Conservation (phyloP, 2,113 vertebrate species). For the Misgurnus anguillicaudatus region DNA sequence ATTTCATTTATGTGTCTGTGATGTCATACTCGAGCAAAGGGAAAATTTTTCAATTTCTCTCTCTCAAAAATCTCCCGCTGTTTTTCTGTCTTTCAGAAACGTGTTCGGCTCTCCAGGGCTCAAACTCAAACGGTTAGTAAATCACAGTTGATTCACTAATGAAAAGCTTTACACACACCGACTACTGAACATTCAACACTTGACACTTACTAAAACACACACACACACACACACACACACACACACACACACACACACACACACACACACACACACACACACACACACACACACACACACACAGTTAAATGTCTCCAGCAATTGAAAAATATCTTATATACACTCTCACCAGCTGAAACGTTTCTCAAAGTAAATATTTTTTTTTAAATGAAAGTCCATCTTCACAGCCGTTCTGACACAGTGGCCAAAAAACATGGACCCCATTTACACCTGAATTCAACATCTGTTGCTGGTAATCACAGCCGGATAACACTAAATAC, state of each 20-base stretch:
- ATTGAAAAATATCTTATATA: too few relatives aligned
- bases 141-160: slow-evolving; percentile 9
- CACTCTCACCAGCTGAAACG: too few relatives aligned
- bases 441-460: too few relatives aligned
- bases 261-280: background rate
- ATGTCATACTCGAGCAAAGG: slow-evolving; percentile 15
- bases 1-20: background rate
- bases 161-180: background rate
- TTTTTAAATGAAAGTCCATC: too few relatives aligned
- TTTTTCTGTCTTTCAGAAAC: slow-evolving; percentile 1
- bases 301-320: too few relatives aligned
- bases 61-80: background rate
- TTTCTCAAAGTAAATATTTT: too few relatives aligned
- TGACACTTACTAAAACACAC: background rate
- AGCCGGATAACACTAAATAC: too few relatives aligned
- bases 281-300: background rate
- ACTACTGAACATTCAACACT: background rate
- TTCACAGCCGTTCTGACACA: too few relatives aligned
- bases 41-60: background rate
- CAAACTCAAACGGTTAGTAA: background rate
- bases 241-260: background rate
- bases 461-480: too few relatives aligned
- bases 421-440: too few relatives aligned
- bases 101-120: background rate
- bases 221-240: background rate